These are phyloP conservation scores for Drosophila busckii DNA, from an alignment of 1,140 invertebrate genomes.

Conservation along the genomic window DNA sequence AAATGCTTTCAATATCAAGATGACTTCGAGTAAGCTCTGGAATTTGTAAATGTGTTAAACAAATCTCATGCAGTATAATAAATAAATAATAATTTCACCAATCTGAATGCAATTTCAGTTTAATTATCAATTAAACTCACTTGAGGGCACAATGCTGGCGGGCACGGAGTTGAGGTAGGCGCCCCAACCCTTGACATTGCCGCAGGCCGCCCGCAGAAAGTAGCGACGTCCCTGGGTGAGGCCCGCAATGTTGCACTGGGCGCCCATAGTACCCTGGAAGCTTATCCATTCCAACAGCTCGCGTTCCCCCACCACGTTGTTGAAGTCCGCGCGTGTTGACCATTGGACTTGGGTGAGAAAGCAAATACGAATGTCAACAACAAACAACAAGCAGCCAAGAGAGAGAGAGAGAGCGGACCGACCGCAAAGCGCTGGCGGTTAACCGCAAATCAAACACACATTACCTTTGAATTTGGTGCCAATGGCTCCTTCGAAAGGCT, in stretches of 20 bases:
- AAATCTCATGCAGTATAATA: too few species aligned
- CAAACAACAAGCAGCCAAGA: background rate
- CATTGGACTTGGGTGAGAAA: conserved; percentile 85
- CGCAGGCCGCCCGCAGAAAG: conserved; percentile 90
- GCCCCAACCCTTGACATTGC: conserved; percentile 95
- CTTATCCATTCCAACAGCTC: conserved; percentile 86
- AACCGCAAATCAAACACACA: conserved; percentile 17
- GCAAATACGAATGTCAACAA: conserved; percentile 47
- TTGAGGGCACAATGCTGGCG: conserved; percentile 91
- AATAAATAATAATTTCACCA: background rate
- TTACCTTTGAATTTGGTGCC: conserved; percentile 94
- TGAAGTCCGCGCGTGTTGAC: conserved; percentile 91
- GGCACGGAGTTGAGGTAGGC: conserved; percentile 87
- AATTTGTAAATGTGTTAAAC: too few species aligned
- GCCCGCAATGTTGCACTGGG: conserved; percentile 85
- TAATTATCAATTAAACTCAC: too few species aligned
- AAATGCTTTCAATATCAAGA: too few species aligned
- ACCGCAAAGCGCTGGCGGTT: conserved; percentile 19
- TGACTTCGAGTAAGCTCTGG: too few species aligned
- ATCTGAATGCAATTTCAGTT: too few species aligned
- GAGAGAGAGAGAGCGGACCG: conserved; percentile 2
- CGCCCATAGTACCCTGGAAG: conserved; percentile 81
- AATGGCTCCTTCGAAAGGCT: conserved; percentile 83
- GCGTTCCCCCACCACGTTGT: conserved; percentile 85
- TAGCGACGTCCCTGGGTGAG: conserved; percentile 90